Conservation (phyloP, 2,113 vertebrate genomes). For the Halichoerus grypus region DNA sequence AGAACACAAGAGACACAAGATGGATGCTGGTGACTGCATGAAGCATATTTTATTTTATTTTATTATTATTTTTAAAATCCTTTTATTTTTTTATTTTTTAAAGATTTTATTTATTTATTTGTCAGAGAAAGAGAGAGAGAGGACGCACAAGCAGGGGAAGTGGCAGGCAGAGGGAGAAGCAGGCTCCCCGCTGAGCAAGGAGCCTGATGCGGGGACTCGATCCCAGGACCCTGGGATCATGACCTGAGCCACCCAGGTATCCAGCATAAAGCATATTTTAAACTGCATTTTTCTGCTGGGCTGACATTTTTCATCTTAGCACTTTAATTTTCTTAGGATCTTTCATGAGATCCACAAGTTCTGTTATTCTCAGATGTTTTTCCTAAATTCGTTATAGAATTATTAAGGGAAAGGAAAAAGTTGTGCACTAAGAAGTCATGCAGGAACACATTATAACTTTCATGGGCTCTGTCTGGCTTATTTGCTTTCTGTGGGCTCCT, state of each 20-base stretch:
- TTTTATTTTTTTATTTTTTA: not conserved
- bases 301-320: not conserved
- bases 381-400: not conserved
- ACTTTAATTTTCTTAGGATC: not conserved
- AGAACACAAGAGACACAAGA: not conserved
- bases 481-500: not conserved
- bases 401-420: not conserved
- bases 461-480: not conserved
- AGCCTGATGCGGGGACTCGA: too few relatives aligned
- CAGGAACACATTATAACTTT: not conserved
- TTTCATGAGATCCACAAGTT: not conserved
- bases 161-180: too few relatives aligned
- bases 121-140: not conserved
- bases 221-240: not conserved
- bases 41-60: not conserved
- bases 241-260: not conserved
- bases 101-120: not conserved
- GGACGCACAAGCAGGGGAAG: too few relatives aligned
- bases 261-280: not conserved
- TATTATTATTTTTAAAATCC: too few relatives aligned
- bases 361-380: not conserved
- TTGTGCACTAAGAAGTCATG: not conserved
- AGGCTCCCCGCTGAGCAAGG: too few relatives aligned
- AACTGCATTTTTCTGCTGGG: not conserved
- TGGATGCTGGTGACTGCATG: not conserved